Evolutionary conservation across 2,888 invertebrate genomes (phyloP).

Genomic region (Drosophila vallismaia): DNA sequence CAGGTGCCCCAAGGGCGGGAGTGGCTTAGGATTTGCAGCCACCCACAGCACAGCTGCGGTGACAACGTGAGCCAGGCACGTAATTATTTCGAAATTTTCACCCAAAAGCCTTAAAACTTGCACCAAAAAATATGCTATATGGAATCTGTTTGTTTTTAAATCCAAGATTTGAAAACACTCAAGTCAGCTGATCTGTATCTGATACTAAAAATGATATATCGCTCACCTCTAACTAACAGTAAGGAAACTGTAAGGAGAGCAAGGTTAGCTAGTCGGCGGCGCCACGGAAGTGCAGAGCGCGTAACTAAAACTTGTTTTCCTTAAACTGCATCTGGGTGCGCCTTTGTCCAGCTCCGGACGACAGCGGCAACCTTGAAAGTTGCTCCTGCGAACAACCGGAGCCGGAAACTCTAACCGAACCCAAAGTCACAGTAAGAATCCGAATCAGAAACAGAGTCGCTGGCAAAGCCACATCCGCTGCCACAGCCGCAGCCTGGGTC

Average conservation of each 20-base stretch:
- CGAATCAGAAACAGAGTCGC: background rate
- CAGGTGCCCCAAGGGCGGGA: slow-evolving; percentile 56
- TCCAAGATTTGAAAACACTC: too few relatives aligned
- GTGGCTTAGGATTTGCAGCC: slow-evolving; percentile 6
- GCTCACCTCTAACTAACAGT: slow-evolving; percentile 1
- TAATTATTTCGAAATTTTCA: too few relatives aligned
- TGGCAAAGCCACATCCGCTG: slow-evolving; percentile 5
- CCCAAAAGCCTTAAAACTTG: too few relatives aligned
- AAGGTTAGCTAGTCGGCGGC: slow-evolving; percentile 53
- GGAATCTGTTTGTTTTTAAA: too few relatives aligned
- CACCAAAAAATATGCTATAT: too few relatives aligned
- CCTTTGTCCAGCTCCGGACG: slow-evolving; percentile 23
- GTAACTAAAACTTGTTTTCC: slow-evolving; percentile 75
- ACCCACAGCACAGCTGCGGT: slow-evolving; percentile 4
- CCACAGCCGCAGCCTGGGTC: slow-evolving; percentile 4
- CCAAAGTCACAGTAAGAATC: slow-evolving; percentile 43
- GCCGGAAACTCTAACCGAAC: slow-evolving; percentile 59
- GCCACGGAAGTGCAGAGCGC: slow-evolving; percentile 72
- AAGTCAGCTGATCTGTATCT: background rate
- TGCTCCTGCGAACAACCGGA: slow-evolving; percentile 47
- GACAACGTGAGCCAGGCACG: slow-evolving; percentile 21
- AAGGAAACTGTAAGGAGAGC: slow-evolving; percentile 26
- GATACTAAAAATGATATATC: slow-evolving; percentile 4
- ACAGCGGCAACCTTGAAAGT: slow-evolving; percentile 66
- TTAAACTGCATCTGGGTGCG: slow-evolving; percentile 54